Evolutionary conservation across 92 coral and sea anemone genomes (phyloP).

Genomic region (Blastomussa wellsi): DNA sequence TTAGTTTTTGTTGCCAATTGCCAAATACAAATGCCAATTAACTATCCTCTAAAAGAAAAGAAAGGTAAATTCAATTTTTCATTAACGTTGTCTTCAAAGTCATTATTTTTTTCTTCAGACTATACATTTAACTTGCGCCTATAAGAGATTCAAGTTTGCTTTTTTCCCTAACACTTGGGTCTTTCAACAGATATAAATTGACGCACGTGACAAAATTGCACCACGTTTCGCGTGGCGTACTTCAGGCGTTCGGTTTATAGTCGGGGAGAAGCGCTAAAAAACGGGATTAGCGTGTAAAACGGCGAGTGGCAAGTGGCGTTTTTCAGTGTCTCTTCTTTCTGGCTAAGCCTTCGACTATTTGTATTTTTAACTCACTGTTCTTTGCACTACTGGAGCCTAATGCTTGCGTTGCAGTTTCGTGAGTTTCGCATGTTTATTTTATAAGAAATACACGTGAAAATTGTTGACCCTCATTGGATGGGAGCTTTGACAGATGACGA

Average conservation of each 20-base stretch:
- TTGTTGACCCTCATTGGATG: not conserved
- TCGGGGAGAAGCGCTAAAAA: too few species aligned
- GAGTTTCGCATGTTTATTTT: not conserved
- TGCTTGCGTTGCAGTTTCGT: not conserved
- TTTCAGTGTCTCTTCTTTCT: too few species aligned
- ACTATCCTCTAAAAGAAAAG: not conserved
- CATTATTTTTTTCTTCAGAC: not conserved
- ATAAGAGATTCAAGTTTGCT: not conserved
- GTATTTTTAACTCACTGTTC: too few species aligned
- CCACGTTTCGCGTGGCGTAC: too few species aligned
- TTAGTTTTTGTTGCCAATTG: constrained; percentile 4
- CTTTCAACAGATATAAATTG: not conserved
- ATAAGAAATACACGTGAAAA: not conserved
- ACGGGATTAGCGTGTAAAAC: too few species aligned
- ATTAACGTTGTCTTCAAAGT: constrained; percentile 16
- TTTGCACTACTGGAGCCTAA: not conserved
- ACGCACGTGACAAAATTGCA: not conserved
- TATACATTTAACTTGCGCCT: not conserved
- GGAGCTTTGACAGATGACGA: constrained; percentile 15
- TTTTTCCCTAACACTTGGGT: not conserved
- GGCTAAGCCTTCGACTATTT: too few species aligned
- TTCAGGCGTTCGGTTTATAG: too few species aligned
- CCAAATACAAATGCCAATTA: constrained; percentile 11
- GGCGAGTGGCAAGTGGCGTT: too few species aligned
- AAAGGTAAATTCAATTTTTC: constrained; percentile 12